A percentile compares a stretch with the other conserved stretches of the same genome.
phyloP scores from a whole-genome alignment of 2,113 vertebrate genomes.

The Corythaeola cristata region DNA sequence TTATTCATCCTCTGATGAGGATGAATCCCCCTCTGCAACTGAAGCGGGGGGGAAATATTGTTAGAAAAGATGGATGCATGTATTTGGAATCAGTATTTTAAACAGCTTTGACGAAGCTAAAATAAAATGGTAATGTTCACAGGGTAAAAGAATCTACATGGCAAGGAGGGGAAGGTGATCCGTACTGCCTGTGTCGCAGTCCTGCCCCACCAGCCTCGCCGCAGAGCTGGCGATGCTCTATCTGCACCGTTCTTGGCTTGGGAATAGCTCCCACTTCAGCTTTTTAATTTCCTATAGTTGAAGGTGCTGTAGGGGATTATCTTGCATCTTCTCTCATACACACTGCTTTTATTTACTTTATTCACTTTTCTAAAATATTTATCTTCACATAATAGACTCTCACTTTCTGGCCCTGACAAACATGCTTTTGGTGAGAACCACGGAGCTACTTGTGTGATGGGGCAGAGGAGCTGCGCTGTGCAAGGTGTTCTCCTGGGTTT shows the following conservation, averaged over 20 bases:
- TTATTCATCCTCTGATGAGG: too few species aligned
- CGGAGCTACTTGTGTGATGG: background rate
- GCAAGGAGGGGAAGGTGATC: background rate
- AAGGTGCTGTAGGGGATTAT: background rate
- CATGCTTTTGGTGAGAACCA: fast-evolving
- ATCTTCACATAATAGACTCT: fast-evolving
- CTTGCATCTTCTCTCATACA: background rate
- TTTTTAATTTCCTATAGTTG: background rate
- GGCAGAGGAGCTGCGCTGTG: background rate
- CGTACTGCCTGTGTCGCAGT: fast-evolving
- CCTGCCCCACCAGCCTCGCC: background rate
- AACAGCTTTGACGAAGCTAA: background rate
- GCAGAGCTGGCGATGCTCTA: background rate
- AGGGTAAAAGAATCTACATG: background rate
- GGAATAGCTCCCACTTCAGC: background rate
- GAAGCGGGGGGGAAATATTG: background rate
- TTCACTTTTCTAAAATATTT: background rate
- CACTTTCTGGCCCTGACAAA: background rate
- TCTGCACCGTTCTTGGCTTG: fast-evolving
- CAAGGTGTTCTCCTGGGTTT: background rate
- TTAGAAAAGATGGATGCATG: background rate
- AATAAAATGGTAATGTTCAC: background rate
- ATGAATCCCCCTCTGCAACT: too few species aligned
- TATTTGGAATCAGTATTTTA: background rate
- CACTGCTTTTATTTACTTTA: background rate